phyloP scores from a whole-genome alignment of 2,888 invertebrate genomes.

The Eudemis profundana region DNA sequence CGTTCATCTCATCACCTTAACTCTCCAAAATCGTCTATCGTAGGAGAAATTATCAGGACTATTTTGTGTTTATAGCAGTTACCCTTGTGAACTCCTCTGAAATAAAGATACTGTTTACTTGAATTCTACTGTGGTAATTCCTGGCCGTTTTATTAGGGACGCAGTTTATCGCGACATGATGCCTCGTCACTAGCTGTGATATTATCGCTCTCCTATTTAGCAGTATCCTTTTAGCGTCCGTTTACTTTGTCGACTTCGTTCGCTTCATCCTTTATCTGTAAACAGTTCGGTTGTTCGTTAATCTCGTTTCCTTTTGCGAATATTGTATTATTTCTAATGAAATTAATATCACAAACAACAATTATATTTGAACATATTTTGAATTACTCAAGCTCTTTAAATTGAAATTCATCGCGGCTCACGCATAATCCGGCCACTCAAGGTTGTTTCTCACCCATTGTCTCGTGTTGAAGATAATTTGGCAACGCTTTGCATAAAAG shows the following conservation, averaged over 20 bases:
- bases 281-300: constrained; percentile 15
- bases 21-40: too few relatives aligned
- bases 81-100: not conserved
- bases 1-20: too few relatives aligned
- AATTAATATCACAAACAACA: not conserved
- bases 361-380: not conserved
- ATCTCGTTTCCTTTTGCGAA: not conserved
- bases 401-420: constrained; percentile 32
- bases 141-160: constrained; percentile 74
- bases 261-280: constrained; percentile 49
- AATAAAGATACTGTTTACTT: constrained; percentile 1
- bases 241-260: constrained; percentile 59
- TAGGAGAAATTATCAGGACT: too few relatives aligned
- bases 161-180: constrained; percentile 73
- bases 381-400: not conserved
- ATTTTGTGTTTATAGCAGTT: not conserved
- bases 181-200: constrained; percentile 67
- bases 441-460: constrained; percentile 41
- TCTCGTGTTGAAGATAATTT: constrained; percentile 34
- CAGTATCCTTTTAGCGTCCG: constrained; percentile 57
- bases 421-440: constrained; percentile 36
- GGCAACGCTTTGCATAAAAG: constrained; percentile 42
- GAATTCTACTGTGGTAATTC: constrained; percentile 52
- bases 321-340: not conserved
- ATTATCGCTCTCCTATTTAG: constrained; percentile 70